Evolutionary conservation across 2,888 invertebrate species (phyloP).

Genomic region (Plagiodera versicolora): DNA sequence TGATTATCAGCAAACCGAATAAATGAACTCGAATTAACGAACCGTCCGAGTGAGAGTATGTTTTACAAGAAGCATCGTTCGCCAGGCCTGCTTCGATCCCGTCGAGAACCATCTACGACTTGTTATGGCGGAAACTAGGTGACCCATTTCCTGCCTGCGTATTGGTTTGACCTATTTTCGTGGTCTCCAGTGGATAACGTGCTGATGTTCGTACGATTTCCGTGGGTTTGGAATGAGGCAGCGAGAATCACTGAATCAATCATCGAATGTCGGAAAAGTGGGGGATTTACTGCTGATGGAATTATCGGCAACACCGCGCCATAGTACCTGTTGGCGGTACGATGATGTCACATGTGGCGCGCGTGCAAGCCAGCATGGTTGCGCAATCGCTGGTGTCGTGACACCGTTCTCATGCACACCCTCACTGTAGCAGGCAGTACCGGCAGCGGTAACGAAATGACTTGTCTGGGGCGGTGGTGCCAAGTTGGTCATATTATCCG

Average conservation of each 20-base stretch:
- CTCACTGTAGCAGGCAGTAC: constrained; percentile 25
- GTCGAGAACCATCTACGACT: background rate
- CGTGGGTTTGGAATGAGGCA: no score
- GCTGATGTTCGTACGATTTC: background rate
- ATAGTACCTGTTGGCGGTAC: background rate
- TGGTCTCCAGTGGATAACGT: background rate
- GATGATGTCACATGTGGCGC: constrained; percentile 25
- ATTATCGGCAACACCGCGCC: background rate
- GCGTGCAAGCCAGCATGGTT: constrained; percentile 26
- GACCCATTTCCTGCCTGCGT: constrained; percentile 19
- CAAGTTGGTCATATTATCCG: no score
- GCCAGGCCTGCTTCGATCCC: no score
- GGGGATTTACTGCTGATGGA: background rate
- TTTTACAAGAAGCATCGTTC: no score
- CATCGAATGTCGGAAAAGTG: background rate
- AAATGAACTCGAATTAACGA: no score
- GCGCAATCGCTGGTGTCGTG: constrained; percentile 37
- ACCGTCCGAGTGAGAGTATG: no score
- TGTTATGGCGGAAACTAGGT: constrained; percentile 24
- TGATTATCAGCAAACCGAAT: no score
- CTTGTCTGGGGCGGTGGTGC: background rate
- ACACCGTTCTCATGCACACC: constrained; percentile 44
- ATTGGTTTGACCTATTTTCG: constrained; percentile 20
- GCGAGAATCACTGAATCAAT: no score
- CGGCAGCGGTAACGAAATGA: background rate